Base-by-base conservation (phyloP, 2,888 invertebrate genomes). In the Caenorhabditis zanzibari region DNA sequence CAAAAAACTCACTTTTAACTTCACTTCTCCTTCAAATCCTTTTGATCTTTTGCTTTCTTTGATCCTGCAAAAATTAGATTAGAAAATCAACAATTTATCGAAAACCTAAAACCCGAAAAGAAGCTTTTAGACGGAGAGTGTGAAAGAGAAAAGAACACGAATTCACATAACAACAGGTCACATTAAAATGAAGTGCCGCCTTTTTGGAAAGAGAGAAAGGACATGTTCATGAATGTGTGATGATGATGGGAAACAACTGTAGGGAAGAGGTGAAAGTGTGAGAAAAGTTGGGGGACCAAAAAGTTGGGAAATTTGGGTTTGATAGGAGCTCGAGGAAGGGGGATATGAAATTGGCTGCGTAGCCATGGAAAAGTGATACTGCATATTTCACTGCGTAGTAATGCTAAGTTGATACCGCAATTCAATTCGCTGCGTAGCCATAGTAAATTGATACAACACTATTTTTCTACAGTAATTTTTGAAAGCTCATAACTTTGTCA, bases 151-250 rank as follows among this genome's bases (percentile, higher is more conserved):
- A 19, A 47, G 47, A 69, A 81, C 73, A 81, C 61, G n/a, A 61
- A 19, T 14, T 52, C 52, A 52, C 52, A 54, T 14, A 54, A 68
- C 68, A 68, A 68, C 68, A 68, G 81, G 73, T 73, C 72, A 80
- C 72, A 80, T 73, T 72, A 80, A 80, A 73, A 73, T 73, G 80
- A 80, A 73, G 73, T 73, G 66, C 73, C 59, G 38, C 59, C 41
- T 59, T 61, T 24, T 72, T 22, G 38, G 38, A 38, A 12, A 44
- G 19, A 24, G 44, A 16, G 44, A 38, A 52, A 56, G 74, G 52
- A 76, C 44, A 79, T 26, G 54, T 26, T 19, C 9, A 54, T 54
- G 19, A 19, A 22, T 19, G 52, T 5, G 52, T 10, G 44, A 19
- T 38, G 38, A 12, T 38, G 49, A 32, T 73, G 66, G 71, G 72